Base-by-base conservation (phyloP, 2,888 invertebrate species). In the Dicranocentrus wangi region DNA sequence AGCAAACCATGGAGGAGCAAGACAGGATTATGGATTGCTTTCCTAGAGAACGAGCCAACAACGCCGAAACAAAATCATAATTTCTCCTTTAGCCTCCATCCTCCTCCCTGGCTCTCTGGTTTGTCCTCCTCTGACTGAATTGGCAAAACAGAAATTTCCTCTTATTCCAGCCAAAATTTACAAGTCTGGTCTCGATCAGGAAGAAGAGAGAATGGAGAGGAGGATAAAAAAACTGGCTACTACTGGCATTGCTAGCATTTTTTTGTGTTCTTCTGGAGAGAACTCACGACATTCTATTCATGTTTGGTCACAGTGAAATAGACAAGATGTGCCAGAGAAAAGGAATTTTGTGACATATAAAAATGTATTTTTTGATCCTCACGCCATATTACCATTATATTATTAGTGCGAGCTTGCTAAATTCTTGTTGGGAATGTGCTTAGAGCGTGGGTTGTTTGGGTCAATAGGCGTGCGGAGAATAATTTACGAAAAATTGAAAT, bases 11-110 rank as follows among this genome's bases (percentile, higher is more conserved):
- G 47, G 58, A 58, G 66, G 66, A 75, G 60, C 58, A 65, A 75
- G 75, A 75, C 75, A 75, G 75, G 61, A 58, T 75, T 75, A 75
- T 75, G 75, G 66, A 75, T 75, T 75, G 66, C 66, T 28, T 17
- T 75, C 42, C 23, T 23, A 21, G 28, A 70, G 17, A 42, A 61
- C 28, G 13, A 58, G 19, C 53, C 53, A 53, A n/a, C 17, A 71
- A 39, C 25, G 13, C n/a, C 21, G n/a, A 2, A 63, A 25, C 19
- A 75, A 66, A 75, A 75, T 75, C 53, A 75, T 75, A 75, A 73
- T 73, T 73, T 75, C 58, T 66, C 61, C 53, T 32, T 61, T 53
- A 42, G 8, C 43, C 53, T 43, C 23, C n/a, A 15, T 39, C 17
- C 55, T 32, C 43, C 55, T 27, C 43, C 13, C 28, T 23, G 15